Percentiles rank a stretch among this genome's conserved stretches.
phyloP scores from a whole-genome alignment of 2,888 invertebrate genomes.

The Agrotis segetum region DNA sequence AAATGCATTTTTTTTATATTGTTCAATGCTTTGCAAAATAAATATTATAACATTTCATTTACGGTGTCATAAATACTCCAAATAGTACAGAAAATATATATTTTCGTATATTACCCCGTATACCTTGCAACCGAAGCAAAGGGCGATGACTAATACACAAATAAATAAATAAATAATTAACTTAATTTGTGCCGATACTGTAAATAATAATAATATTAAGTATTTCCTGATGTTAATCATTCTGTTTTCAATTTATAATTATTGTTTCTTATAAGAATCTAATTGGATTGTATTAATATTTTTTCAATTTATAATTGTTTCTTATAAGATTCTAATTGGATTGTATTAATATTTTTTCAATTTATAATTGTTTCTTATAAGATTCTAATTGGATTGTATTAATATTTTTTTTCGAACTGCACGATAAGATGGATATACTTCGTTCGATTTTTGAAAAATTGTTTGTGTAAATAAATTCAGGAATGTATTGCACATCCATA shows the following conservation, averaged over 20 bases:
- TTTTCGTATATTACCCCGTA: too few species aligned
- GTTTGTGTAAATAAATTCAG: too few species aligned
- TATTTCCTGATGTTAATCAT: neutral
- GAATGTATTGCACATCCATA: too few species aligned
- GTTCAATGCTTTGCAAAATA: too few species aligned
- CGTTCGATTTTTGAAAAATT: neutral
- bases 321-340: slow-evolving; percentile 14
- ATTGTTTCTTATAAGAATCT: slow-evolving; percentile 13
- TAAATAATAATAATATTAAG: neutral
- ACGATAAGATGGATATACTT: too few species aligned
- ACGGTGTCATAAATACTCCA: too few species aligned
- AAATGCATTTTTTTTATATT: too few species aligned
- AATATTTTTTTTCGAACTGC: too few species aligned
- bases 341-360: neutral
- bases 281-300: neutral
- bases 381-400: slow-evolving; percentile 21
- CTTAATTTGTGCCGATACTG: neutral
- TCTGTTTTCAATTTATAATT: neutral
- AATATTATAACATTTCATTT: too few species aligned
- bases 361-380: neutral
- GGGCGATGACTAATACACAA: neutral
- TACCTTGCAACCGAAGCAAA: too few species aligned
- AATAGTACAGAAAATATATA: too few species aligned
- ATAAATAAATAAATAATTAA: neutral
- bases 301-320: neutral